Conservation (phyloP, 2,797 vertebrate genomes). For the Chrysocyon brachyurus region DNA sequence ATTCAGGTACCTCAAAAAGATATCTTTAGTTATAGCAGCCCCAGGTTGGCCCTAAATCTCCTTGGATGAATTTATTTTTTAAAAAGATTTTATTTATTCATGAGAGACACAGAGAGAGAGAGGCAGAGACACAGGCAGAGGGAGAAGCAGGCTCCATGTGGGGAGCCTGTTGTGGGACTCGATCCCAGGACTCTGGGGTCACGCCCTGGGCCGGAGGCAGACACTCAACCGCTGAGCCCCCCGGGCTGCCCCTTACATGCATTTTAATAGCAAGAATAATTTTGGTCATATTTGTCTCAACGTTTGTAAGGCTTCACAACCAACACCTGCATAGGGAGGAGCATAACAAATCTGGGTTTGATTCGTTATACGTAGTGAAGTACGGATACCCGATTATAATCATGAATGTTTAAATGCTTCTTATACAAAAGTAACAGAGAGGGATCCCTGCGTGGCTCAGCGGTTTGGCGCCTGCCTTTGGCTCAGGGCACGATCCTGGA, state of each 20-base stretch:
- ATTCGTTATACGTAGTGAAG: background rate
- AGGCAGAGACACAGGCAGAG: too few relatives aligned
- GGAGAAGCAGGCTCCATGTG: too few relatives aligned
- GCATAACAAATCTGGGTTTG: background rate
- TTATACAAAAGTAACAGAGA: slow-evolving; percentile 12
- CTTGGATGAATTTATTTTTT: too few relatives aligned
- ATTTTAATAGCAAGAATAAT: background rate
- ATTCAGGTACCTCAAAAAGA: background rate
- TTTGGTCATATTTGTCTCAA: background rate
- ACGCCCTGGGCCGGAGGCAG: too few relatives aligned
- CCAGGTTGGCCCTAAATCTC: background rate
- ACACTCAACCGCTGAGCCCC: too few relatives aligned
- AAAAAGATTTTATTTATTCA: too few relatives aligned
- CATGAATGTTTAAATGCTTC: slow-evolving; percentile 8
- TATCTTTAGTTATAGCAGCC: background rate
- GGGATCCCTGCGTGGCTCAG: too few relatives aligned
- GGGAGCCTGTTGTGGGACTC: too few relatives aligned
- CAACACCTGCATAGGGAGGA: background rate
- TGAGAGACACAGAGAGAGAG: too few relatives aligned
- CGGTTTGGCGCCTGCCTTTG: too few relatives aligned
- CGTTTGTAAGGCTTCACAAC: background rate
- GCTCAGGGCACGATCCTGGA: too few relatives aligned
- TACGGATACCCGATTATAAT: background rate
- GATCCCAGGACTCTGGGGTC: too few relatives aligned
- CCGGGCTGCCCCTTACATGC: background rate